phyloP scores from a whole-genome alignment of 2,888 invertebrate genomes.

The Campoplex capitator region DNA sequence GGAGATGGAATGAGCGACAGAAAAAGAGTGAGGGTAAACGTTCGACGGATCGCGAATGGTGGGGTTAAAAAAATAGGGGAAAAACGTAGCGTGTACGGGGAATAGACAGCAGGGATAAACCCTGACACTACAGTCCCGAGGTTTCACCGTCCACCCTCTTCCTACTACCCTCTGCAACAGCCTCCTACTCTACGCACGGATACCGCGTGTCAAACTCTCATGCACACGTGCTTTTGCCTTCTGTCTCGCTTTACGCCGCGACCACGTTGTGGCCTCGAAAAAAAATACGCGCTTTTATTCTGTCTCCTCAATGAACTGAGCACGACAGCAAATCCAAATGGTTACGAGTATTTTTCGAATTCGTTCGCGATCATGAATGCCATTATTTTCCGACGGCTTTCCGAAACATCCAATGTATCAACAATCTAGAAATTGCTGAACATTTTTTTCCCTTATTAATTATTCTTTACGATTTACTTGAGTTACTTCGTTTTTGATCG shows the following conservation, averaged over 20 bases:
- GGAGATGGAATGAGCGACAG: conserved; percentile 57
- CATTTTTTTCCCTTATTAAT: background rate
- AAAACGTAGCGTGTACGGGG: conserved; percentile 74
- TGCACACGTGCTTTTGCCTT: conserved; percentile 78
- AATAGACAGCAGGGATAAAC: conserved; percentile 78
- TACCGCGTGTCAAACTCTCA: conserved; percentile 83
- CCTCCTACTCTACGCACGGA: conserved; percentile 82
- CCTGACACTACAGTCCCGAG: conserved; percentile 70
- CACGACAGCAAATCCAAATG: conserved; percentile 1
- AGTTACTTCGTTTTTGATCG: background rate
- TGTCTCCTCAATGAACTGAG: conserved; percentile 59
- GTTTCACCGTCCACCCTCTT: conserved; percentile 64
- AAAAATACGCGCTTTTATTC: conserved; percentile 57
- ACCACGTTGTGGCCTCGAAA: conserved; percentile 67
- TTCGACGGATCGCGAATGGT: conserved; percentile 76
- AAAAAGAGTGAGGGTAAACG: conserved; percentile 67
- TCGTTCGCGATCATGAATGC: background rate
- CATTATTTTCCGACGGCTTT: conserved; percentile 3
- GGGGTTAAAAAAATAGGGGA: conserved; percentile 83
- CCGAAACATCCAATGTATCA: background rate
- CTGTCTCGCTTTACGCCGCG: conserved; percentile 45
- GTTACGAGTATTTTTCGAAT: background rate
- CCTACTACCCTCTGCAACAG: conserved; percentile 70
- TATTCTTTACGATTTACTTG: background rate
- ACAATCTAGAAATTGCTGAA: background rate